phyloP scores from a whole-genome alignment of 2,888 invertebrate species.

The Tanytarsus gracilentus region DNA sequence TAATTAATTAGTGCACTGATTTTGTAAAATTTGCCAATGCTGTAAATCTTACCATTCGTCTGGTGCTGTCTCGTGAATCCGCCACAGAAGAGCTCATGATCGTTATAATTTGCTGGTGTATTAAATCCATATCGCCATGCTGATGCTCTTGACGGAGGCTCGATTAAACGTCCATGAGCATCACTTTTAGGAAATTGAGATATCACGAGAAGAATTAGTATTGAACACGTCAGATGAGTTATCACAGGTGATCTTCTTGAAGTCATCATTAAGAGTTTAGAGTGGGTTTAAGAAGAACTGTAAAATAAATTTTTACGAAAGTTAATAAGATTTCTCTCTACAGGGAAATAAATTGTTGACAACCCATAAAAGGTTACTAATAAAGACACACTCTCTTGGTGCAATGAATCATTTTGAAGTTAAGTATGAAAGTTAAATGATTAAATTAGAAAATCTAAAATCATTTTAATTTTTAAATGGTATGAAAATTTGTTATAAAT shows the following conservation, averaged over 20 bases:
- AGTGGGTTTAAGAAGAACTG: too few relatives aligned
- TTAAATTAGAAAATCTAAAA: too few relatives aligned
- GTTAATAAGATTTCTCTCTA: too few relatives aligned
- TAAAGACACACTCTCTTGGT: too few relatives aligned
- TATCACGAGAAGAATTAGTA: not conserved
- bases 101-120: slow-evolving; percentile 82
- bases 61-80: slow-evolving; percentile 78
- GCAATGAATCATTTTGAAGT: too few relatives aligned
- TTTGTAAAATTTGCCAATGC: not conserved
- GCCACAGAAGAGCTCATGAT: slow-evolving; percentile 80
- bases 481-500: too few relatives aligned
- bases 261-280: not conserved
- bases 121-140: slow-evolving; percentile 81
- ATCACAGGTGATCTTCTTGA: slow-evolving; percentile 13
- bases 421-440: too few relatives aligned
- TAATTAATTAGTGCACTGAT: too few relatives aligned
- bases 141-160: slow-evolving; percentile 77
- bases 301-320: too few relatives aligned
- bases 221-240: not conserved
- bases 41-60: slow-evolving; percentile 46
- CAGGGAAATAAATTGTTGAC: too few relatives aligned
- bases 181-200: slow-evolving; percentile 30
- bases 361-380: too few relatives aligned
- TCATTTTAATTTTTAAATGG: too few relatives aligned
- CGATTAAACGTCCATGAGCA: slow-evolving; percentile 40